Base-by-base conservation (phyloP, 2,113 vertebrate species). In the Sander lucioperca region DNA sequence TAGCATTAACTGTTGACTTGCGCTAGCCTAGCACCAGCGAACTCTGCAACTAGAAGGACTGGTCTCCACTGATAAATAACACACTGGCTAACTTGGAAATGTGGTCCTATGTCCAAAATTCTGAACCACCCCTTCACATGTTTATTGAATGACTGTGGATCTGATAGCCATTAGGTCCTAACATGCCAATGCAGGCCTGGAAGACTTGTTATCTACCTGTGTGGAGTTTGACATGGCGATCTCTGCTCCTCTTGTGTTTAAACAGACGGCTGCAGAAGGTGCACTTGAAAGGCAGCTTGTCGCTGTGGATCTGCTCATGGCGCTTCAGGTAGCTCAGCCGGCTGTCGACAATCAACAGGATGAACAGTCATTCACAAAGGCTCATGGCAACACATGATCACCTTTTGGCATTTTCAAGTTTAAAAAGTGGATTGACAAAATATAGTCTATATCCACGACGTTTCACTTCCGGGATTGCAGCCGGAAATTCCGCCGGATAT, bases 201-300 rank as follows among this genome's bases (percentile, higher is more conserved):
- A 25, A 48, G 43, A 25, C 58, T 47, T 3, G 6, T 6, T 0
- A 23, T 6, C 23, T 96, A 90, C 98, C 98, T 0, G 98, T 99
- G 96, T 99, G 98, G 68, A 99, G 97, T 91, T 99, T 99, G 93
- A 99, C 97, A 81, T 99, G 98, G 66, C 98, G 97, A 94, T 99
- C 98, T 43, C 98, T 95, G 95, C 98, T 99, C 88, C 98, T 95
- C 95, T 99, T 99, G 95, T 99, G 98, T 94, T 99, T 99, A 86
- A 99, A 99, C 92, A 99, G 97, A 50, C 98, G 97, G 94, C 98
- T 99, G 96, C 98, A 99, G 95, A 97, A 99, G 94, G 98, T 99
- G 69, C 98, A 99, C 95, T 99, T 99, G 95, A 99, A 99, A 76
- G 98, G 98, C 94, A 99, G 97, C 94, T 99, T 99, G 96, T 99